A percentile compares a stretch with the other conserved stretches of the same genome.
phyloP scores from a whole-genome alignment of 2,888 invertebrate genomes.

The Abrostola tripartita region DNA sequence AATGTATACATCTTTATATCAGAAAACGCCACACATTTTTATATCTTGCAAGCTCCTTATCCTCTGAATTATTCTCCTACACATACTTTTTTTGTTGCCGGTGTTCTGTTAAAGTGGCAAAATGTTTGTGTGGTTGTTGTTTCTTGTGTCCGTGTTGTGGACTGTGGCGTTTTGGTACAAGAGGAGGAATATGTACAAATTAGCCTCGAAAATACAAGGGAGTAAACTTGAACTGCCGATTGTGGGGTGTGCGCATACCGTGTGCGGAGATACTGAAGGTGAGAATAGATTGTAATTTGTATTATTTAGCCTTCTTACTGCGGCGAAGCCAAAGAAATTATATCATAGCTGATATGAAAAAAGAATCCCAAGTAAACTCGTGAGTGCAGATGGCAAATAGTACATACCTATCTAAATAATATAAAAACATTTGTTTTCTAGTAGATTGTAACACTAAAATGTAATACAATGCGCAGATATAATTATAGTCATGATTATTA shows the following conservation, averaged over 20 bases:
- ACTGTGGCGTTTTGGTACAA: constrained; percentile 63
- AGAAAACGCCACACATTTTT: constrained; percentile 37
- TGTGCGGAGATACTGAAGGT: constrained; percentile 74
- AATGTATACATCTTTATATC: constrained; percentile 30
- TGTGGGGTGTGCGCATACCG: constrained; percentile 69
- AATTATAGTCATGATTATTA: no score
- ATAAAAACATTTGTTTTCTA: no score
- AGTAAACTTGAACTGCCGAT: constrained; percentile 63
- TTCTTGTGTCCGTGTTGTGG: constrained; percentile 64
- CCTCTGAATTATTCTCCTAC: constrained; percentile 4
- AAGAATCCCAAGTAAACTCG: no score
- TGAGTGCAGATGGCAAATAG: no score
- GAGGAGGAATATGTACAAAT: constrained; percentile 70
- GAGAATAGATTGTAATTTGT: constrained; percentile 30
- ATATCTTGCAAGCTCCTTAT: constrained; percentile 21
- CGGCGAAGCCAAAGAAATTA: no score
- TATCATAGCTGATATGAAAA: no score
- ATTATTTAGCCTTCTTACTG: no score
- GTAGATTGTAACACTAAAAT: no score
- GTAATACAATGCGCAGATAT: no score
- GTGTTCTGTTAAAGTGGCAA: constrained; percentile 26
- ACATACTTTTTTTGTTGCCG: constrained; percentile 19
- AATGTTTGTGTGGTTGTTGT: constrained; percentile 69
- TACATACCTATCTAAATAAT: no score
- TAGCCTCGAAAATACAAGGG: constrained; percentile 65